Evolutionary conservation across 2,113 vertebrate genomes (phyloP).

Genomic region (Condylura cristata): DNA sequence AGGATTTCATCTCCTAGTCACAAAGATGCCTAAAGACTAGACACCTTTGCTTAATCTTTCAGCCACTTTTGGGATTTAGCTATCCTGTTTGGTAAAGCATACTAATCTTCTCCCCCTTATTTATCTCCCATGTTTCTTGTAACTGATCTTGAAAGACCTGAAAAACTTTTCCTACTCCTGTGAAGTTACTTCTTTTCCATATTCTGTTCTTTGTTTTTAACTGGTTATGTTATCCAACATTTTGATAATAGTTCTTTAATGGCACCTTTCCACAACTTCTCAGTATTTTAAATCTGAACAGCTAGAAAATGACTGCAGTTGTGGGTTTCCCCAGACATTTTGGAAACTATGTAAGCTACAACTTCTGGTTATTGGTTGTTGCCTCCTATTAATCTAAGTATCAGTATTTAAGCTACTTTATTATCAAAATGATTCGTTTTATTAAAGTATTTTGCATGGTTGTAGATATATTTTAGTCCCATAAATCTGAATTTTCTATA

Average conservation of each 20-base stretch:
- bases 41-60: neutral
- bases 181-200: neutral
- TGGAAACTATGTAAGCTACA: neutral
- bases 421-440: constrained; percentile 28
- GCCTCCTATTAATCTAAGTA: constrained; percentile 11
- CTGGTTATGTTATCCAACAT: neutral
- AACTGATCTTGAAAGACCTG: neutral
- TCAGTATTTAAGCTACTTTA: constrained; percentile 45
- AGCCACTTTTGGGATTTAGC: constrained; percentile 27
- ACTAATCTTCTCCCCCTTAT: neutral
- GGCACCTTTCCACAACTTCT: constrained; percentile 34
- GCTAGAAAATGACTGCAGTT: neutral
- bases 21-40: constrained; percentile 9
- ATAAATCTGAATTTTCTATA: constrained; percentile 9
- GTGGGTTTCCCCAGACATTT: neutral
- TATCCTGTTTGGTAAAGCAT: neutral
- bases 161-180: neutral
- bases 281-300: neutral
- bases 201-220: neutral
- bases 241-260: neutral
- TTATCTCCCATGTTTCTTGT: neutral
- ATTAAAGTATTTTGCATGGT: neutral
- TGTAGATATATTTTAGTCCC: neutral
- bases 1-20: constrained; percentile 6
- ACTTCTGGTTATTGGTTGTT: constrained; percentile 29